phyloP scores from a whole-genome alignment of 2,113 vertebrate genomes.

The Corapipo altera region DNA sequence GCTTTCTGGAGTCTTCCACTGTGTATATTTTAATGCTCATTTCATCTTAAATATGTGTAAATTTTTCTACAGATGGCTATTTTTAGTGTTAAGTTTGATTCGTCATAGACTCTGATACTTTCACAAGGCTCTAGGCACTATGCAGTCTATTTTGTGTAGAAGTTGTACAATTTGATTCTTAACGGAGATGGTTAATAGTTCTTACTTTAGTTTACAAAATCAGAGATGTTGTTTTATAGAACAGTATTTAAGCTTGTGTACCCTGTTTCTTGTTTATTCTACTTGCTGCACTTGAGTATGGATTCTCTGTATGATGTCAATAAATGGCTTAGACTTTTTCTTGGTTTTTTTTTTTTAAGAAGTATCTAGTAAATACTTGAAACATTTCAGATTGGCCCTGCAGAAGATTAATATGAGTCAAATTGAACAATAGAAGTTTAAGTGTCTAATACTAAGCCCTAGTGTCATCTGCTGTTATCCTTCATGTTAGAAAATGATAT shows the following conservation, averaged over 20 bases:
- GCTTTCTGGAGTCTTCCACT: not conserved
- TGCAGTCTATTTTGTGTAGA: not conserved
- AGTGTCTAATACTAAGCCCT: not conserved
- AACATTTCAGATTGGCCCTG: not conserved
- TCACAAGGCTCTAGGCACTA: not conserved
- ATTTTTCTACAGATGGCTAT: not conserved
- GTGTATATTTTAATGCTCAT: not conserved
- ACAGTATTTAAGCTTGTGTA: not conserved
- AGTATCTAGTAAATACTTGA: not conserved
- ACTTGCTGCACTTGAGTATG: not conserved
- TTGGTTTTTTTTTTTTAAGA: not conserved
- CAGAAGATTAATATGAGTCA: not conserved
- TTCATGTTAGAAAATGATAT: not conserved
- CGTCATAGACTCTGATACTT: not conserved
- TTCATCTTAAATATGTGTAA: not conserved
- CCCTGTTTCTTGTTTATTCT: not conserved
- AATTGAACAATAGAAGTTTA: not conserved
- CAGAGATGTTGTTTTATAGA: not conserved
- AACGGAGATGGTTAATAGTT: not conserved
- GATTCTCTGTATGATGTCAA: not conserved
- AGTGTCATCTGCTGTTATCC: not conserved
- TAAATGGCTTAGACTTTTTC: not conserved
- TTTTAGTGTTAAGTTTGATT: not conserved
- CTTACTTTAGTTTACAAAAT: not conserved
- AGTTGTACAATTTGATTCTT: not conserved